Evolutionary conservation across 2,113 vertebrate species (phyloP), one percentile per base, ranked within the genome.

Genomic region (Ptyas mucosa): DNA sequence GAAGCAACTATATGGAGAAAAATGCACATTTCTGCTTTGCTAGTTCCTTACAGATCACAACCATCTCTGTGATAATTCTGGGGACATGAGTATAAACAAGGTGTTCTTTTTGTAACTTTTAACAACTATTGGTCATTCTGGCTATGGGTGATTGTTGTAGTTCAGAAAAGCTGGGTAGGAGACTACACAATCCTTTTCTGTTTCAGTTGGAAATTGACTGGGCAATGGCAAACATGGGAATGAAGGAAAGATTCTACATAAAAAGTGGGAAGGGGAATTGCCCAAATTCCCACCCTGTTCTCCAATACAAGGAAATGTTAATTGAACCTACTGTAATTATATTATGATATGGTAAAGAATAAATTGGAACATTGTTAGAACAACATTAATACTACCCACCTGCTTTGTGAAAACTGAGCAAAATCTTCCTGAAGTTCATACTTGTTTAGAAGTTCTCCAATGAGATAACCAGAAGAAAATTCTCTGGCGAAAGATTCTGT

Each of bases 351-450:
- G 26, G 69, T 14, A 34, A 46, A 69, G 61, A 49, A 24, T 39
- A 8, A 75, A 89, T 87, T 6, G 91, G 29, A 0, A 2, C 7
- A 6, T 4, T 43, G 8, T n/a, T n/a, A 89, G 2, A 75, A 88
- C 85, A 3, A 24, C 14, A 26, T 23, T 39, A 20, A 20, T 93
- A 20, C 1, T 94, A 98, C 98, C 97, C 95, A 99, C 99, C 98
- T 99, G 97, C 97, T 99, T 91, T 98, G 98, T 81, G 98, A 98
- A 97, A 99, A 99, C 57, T 98, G 95, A 49, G 96, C 95, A 96
- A 99, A 99, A 94, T 99, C 98, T 92, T 98, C 97, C 93, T 99
- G 99, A 93, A 99, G 97, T 91, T 99, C 97, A 6, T 98, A 98
- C 96, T 98, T 99, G 95, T 98, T 95, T 5, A 99, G 97, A 92